Percentiles rank a stretch among this genome's conserved stretches.
Evolutionary conservation across 2,797 vertebrate species (phyloP).

Genomic region (Platalea minor): DNA sequence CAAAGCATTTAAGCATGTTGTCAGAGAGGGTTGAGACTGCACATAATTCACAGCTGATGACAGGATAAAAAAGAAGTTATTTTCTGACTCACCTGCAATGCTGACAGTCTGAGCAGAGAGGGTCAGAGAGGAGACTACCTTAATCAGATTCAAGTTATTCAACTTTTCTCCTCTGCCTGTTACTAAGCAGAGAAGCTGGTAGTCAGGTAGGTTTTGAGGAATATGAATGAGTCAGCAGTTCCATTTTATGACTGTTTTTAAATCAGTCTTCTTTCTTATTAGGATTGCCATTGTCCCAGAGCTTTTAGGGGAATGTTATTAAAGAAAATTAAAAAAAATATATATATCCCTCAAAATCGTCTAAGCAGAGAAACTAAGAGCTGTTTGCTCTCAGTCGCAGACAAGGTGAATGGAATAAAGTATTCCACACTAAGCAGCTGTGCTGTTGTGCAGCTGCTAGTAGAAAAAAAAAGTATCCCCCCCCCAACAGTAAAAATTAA

Average conservation of each 20-base stretch:
- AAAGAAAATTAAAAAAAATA: not conserved
- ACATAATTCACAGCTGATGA: conserved; percentile 13
- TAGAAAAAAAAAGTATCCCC: not conserved
- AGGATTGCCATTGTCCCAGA: not conserved
- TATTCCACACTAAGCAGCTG: not conserved
- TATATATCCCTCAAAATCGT: not conserved
- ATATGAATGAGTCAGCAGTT: not conserved
- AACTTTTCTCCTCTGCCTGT: not conserved
- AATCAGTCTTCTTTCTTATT: not conserved
- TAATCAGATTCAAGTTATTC: not conserved
- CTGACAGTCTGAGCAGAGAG: not conserved
- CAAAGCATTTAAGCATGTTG: not conserved
- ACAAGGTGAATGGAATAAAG: not conserved
- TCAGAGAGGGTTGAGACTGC: not conserved
- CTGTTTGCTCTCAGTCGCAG: not conserved
- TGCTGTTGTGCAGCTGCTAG: not conserved
- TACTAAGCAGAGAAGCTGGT: not conserved
- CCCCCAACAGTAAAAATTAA: not conserved
- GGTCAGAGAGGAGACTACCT: not conserved
- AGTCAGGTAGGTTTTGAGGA: not conserved
- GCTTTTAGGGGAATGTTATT: not conserved
- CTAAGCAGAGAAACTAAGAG: not conserved
- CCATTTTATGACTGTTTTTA: not conserved
- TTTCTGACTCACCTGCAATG: not conserved
- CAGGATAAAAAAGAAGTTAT: conserved; percentile 13